Base-by-base conservation (phyloP, 1,140 invertebrate species). In the Atta texana region DNA sequence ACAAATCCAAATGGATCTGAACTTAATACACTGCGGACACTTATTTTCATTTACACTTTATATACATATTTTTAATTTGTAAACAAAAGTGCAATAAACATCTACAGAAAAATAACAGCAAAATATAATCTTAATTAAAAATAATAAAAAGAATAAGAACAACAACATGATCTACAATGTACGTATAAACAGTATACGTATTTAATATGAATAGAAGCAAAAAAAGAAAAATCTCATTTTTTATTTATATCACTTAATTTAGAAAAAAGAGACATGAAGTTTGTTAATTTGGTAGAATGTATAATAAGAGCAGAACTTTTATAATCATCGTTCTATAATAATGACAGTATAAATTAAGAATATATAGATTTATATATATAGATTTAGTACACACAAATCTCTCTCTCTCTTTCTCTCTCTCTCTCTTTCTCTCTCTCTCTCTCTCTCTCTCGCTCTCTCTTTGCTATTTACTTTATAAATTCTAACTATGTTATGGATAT, bases 271-370 rank as follows among this genome's bases (percentile, higher is more conserved):
- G 31, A 51, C 61, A 53, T 69, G 8, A 71, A 44, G 16, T 74
- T 51, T 57, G 31, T 14, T 51, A 51, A 85, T 88, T 88, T 78
- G 57, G 51, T 53, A 88, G 10, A 57, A 80, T n/a, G 8, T 55
- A 31, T 64, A 34, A 55, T 76, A 77, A 77, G 2, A 16, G 2
- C 16, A 55, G 10, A 8, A 7, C 5, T 12, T 24, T 28, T 44
- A 3, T 49, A n/a, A 39, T n/a, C 3, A 28, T 31, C 12, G 16
- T 81, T 75, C 12, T 57, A 39, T 49, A 63, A 7, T 34, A 34
- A 34, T 34, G 6, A 34, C 34, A 34, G 34, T 34, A 39, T 88
- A 78, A 77, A 55, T 77, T 66, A 51, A 12, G 8, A 71, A 74
- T 59, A 85, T 63, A 66, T 16, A 49, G n/a, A n/a, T n/a, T 76